These are phyloP conservation scores for Caenorhabditis parvicauda DNA, from an alignment of 2,888 invertebrate species.

Conservation along the genomic window DNA sequence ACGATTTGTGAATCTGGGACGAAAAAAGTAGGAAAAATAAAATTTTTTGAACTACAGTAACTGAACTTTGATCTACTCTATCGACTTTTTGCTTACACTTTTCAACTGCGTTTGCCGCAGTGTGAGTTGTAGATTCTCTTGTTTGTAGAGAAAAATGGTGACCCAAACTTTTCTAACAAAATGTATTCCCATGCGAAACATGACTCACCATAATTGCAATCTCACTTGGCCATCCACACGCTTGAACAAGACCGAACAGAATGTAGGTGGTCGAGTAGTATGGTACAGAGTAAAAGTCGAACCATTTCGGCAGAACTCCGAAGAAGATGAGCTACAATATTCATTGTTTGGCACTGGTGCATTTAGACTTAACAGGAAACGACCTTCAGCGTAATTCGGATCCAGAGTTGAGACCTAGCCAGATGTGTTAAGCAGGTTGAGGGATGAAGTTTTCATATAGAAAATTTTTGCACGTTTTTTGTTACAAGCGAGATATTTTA, in stretches of 20 bases:
- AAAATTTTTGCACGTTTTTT: no score
- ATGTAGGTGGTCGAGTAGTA: conserved; percentile 65
- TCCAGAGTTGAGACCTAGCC: background rate
- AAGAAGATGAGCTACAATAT: conserved; percentile 64
- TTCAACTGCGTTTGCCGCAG: no score
- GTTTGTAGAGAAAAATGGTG: no score
- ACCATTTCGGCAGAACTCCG: conserved; percentile 65
- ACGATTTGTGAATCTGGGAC: no score
- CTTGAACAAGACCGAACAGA: conserved; percentile 66
- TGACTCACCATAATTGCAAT: conserved; percentile 65
- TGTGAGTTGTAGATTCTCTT: no score
- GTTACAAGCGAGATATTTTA: no score
- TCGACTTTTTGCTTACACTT: no score
- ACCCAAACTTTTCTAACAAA: background rate
- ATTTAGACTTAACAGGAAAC: background rate
- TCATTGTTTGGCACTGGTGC: background rate
- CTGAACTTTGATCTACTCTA: no score
- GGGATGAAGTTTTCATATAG: no score
- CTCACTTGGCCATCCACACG: conserved; percentile 67
- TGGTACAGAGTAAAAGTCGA: conserved; percentile 63
- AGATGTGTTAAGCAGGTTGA: no score
- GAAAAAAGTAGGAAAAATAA: no score
- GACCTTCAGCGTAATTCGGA: background rate
- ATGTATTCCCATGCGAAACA: background rate
- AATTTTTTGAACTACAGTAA: no score